These are phyloP conservation scores for Plutella xylostella DNA, from an alignment of 2,888 invertebrate species.

Conservation along the genomic window DNA sequence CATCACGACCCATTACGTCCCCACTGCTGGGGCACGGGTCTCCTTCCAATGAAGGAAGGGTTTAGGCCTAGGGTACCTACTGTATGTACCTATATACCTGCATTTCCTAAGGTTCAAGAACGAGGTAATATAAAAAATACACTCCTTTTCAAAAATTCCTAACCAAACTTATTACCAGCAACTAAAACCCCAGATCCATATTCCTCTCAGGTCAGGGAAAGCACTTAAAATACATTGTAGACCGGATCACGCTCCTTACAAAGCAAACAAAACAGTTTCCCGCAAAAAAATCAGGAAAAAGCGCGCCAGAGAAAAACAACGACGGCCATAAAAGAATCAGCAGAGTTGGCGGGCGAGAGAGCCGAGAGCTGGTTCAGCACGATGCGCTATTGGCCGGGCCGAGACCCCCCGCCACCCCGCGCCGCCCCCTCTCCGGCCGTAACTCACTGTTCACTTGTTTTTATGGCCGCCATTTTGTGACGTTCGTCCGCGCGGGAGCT, in stretches of 20 bases:
- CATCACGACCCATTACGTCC: no score
- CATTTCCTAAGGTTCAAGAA: neutral
- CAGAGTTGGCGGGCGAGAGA: slow-evolving; percentile 61
- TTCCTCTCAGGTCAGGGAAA: slow-evolving; percentile 26
- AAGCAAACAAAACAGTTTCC: slow-evolving; percentile 64
- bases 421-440: slow-evolving; percentile 38
- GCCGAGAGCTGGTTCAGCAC: slow-evolving; percentile 56
- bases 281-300: slow-evolving; percentile 56
- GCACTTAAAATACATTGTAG: slow-evolving; percentile 58
- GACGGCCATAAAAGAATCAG: slow-evolving; percentile 65
- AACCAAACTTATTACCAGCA: neutral
- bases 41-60: no score
- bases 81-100: neutral
- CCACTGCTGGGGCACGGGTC: no score
- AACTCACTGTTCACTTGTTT: slow-evolving; percentile 70
- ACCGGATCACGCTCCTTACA: slow-evolving; percentile 33
- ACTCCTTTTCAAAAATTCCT: neutral
- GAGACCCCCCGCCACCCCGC: slow-evolving; percentile 23
- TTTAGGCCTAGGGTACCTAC: no score
- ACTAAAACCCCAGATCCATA: slow-evolving; percentile 4
- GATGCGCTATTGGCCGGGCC: slow-evolving; percentile 47
- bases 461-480: slow-evolving; percentile 70
- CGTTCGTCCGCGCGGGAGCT: slow-evolving; percentile 60
- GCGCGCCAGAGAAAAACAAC: slow-evolving; percentile 64
- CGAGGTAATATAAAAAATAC: neutral